Percentiles rank a stretch among this genome's conserved stretches.
These are phyloP conservation scores for Martes martes DNA, from an alignment of 2,113 vertebrate genomes.

Conservation along the genomic window DNA sequence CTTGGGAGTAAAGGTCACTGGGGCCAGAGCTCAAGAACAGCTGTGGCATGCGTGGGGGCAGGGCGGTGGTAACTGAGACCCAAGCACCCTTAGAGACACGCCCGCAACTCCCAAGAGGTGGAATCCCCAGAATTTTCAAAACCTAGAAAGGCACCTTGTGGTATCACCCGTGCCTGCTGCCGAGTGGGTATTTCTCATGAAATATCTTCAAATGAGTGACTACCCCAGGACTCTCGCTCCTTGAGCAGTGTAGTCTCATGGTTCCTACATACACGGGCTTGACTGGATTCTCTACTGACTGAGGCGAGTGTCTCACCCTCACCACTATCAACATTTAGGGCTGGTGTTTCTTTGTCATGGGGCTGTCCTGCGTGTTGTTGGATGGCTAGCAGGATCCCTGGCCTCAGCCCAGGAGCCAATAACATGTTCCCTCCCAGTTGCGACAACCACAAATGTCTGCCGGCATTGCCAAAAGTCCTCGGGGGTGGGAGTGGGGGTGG, in stretches of 20 bases:
- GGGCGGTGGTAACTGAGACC: background rate
- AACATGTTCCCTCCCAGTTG: background rate
- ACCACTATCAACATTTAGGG: accelerated
- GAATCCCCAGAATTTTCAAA: background rate
- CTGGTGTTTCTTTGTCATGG: background rate
- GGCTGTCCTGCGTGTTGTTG: background rate
- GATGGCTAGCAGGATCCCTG: background rate
- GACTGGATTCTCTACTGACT: background rate
- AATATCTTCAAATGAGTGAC: accelerated
- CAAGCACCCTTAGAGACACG: accelerated
- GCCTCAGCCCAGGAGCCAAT: background rate
- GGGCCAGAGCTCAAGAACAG: background rate
- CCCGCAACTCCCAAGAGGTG: background rate
- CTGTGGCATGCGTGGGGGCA: accelerated
- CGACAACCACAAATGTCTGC: background rate
- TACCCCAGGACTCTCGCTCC: accelerated
- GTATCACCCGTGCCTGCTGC: background rate
- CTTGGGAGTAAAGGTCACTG: background rate
- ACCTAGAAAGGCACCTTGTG: background rate
- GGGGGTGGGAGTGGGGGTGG: accelerated
- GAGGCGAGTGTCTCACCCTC: accelerated
- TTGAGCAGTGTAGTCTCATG: accelerated
- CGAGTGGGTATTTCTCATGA: background rate
- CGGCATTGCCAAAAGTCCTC: background rate
- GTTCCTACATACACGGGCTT: accelerated